Evolutionary conservation across 2,888 invertebrate species (phyloP).

Genomic region (Macaria liturata): DNA sequence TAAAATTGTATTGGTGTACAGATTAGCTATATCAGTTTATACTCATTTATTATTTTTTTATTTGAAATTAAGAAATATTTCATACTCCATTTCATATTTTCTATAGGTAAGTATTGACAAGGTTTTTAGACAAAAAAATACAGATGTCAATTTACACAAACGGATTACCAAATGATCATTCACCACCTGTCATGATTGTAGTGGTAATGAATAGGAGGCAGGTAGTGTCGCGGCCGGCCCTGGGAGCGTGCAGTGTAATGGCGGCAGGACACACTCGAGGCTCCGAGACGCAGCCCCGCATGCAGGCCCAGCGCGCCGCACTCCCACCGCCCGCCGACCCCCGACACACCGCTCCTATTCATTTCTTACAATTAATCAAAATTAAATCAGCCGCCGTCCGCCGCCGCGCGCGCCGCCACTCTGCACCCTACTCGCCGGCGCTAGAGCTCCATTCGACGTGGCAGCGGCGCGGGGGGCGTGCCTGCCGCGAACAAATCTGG

Average conservation of each 20-base stretch:
- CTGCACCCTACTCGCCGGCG: conserved; percentile 44
- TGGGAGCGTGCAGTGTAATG: no score
- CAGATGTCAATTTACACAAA: background rate
- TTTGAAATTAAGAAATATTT: no score
- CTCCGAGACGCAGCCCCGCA: conserved; percentile 24
- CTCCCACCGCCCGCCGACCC: conserved; percentile 33
- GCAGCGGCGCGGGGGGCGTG: conserved; percentile 64
- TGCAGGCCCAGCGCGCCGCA: conserved; percentile 17
- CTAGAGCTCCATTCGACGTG: conserved; percentile 53
- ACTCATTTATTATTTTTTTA: no score
- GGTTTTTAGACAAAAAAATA: no score
- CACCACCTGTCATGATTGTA: no score
- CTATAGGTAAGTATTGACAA: no score
- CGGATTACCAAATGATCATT: background rate
- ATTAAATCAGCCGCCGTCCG: conserved; percentile 68
- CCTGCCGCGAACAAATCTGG: conserved; percentile 79
- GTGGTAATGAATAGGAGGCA: conserved; percentile 11
- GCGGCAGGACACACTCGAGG: conserved; percentile 40
- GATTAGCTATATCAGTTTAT: no score
- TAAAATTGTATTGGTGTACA: no score
- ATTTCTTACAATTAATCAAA: conserved; percentile 83
- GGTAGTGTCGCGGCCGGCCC: conserved; percentile 21
- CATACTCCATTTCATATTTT: no score
- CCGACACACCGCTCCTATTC: conserved; percentile 61
- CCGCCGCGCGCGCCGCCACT: conserved; percentile 46